Evolutionary conservation across 2,113 vertebrate genomes (phyloP), one percentile per base, ranked within the genome.

Genomic region (Microtus oregoni): DNA sequence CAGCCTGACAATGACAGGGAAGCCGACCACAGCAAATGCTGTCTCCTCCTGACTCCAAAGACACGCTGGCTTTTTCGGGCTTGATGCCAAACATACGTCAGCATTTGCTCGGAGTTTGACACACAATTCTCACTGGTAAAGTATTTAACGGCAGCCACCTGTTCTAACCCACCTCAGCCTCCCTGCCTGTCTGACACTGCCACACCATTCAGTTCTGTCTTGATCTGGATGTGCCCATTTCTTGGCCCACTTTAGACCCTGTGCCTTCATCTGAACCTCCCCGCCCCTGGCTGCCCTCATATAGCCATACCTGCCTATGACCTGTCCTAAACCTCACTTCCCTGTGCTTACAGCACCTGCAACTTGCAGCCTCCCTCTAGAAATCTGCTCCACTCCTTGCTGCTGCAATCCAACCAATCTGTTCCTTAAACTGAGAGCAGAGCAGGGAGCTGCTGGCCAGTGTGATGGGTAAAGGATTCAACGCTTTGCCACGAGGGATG

Each of bases 371-470:
- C 28, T 35, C 82, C 28, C 11, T 7, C 0, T 0, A 12, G 73
- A 47, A 75, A 24, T 17, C 28, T 0, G 4, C 20, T 41, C 52
- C 50, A 2, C 4, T 38, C 41, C 44, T 78, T 17, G 15, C 0
- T 7, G 15, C 30, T 38, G 52, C 1, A 38, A 11, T 7, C 75
- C 58, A 68, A 32, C 9, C 24, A 83, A 0, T 1, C 5, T 1
- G 28, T 32, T 67, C 41, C 32, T 47, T 5, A 24, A 2, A 1
- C 1, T 6, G 32, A 58, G 15, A 52, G 15, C 13, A 61, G 32
- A 52, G n/a, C 0, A 0, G 0, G 0, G 41, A 32, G 58, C 26
- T 13, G 32, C 0, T 14, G 26, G 89, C 7, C 10, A 47, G 72
- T 8, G 32, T 26, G 75, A 52, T 22, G 0, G 35, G 9, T 11